A percentile compares a stretch with the other conserved stretches of the same genome.
Conservation (phyloP, 2,797 vertebrate species). For the Mormyrops boulengeri region DNA sequence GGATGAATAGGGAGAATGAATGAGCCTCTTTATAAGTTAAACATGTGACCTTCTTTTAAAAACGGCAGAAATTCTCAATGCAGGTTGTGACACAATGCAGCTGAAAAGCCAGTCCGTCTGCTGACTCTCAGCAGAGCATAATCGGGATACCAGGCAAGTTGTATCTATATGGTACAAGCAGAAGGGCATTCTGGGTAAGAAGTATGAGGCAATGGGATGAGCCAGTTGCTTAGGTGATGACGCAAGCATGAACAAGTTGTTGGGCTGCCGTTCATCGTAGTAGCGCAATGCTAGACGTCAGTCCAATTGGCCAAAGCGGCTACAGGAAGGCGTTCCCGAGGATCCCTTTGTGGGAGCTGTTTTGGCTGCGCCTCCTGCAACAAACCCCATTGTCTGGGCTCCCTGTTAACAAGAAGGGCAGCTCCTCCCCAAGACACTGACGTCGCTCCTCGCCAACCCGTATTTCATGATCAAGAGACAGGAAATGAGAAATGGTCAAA, state of each 20-base stretch:
- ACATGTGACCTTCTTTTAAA: constrained; percentile 38
- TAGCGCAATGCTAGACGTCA: background rate
- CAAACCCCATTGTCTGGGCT: background rate
- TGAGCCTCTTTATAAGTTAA: constrained; percentile 40
- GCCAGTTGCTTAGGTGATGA: background rate
- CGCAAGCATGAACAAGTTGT: background rate
- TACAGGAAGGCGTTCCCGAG: background rate
- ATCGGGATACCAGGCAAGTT: constrained; percentile 14
- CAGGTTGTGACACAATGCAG: constrained; percentile 21
- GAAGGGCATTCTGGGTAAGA: background rate
- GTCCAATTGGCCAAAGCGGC: background rate
- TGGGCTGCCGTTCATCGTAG: background rate
- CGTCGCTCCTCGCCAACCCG: background rate
- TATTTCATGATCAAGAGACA: constrained; percentile 27
- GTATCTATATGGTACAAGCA: background rate
- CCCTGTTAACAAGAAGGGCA: constrained; percentile 3
- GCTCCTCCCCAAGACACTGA: background rate
- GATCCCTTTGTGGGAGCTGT: background rate
- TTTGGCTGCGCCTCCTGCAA: background rate
- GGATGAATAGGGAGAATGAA: constrained; percentile 33
- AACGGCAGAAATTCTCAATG: constrained; percentile 22
- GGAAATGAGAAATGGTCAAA: constrained; percentile 37
- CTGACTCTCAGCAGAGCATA: constrained; percentile 23
- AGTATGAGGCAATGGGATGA: background rate
- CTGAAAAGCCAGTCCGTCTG: constrained; percentile 22